Evolutionary conservation across 2,888 invertebrate genomes (phyloP), one percentile per base, ranked within the genome.

Genomic region (Mythimna ferrago): DNA sequence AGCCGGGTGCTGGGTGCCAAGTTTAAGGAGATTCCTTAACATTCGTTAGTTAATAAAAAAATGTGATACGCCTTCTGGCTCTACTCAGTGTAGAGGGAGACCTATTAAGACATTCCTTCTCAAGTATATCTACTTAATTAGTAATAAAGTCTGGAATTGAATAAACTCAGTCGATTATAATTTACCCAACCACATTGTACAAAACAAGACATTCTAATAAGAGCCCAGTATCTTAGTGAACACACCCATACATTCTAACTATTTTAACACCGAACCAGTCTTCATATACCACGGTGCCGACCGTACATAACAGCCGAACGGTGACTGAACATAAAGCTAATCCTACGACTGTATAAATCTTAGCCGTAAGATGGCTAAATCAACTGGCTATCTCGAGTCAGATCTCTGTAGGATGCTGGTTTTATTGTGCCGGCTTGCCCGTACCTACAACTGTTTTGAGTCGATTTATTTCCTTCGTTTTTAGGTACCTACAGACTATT

Each of bases 331-430:
- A 93, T 95, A 95, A 95, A 94, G 89, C 92, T 92, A 91, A 91
- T 87, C 71, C 80, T 82, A 87, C 85, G 84, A 84, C 89, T 84
- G 82, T 87, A 92, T 95, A 95, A 95, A 94, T 95, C 93, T 89
- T 81, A 85, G 77, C 61, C 85, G 83, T 89, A 86, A 90, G 90
- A 93, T 94, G 93, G 81, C 94, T 95, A 95, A 95, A 95, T 95
- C 95, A 95, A 91, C 89, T 76, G 84, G 86, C 87, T 94, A 95
- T 95, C 95, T 91, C 87, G 86, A 86, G 87, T 88, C 90, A 90
- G 89, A 94, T 95, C 95, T 91, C 83, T 89, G 90, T 91, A 91
- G 87, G 90, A 86, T 88, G 88, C 78, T 86, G 85, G 82, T 90
- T 53, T 91, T 91, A 90, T 90, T 82, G 77, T 66, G 44, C 79